Conservation (phyloP, 2,888 invertebrate genomes). For the Agrotis clavis region DNA sequence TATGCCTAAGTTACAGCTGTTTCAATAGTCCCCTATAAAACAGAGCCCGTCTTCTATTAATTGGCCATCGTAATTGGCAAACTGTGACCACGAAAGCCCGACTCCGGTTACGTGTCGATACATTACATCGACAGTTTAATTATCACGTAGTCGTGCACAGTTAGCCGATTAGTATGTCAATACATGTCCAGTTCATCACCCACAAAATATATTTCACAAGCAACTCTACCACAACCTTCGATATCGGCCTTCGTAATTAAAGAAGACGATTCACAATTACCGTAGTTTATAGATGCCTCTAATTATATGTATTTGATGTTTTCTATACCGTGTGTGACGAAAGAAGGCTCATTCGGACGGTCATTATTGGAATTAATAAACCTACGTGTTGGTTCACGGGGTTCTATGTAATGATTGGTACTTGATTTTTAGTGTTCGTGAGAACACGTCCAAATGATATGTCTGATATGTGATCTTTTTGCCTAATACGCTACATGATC, state of each 20-base stretch:
- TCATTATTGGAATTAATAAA: constrained; percentile 91
- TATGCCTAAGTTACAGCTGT: not conserved
- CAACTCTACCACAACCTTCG: constrained; percentile 75
- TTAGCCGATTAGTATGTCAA: constrained; percentile 61
- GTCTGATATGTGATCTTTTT: constrained; percentile 80
- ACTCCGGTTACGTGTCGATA: constrained; percentile 48
- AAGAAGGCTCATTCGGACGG: constrained; percentile 85
- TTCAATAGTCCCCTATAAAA: constrained; percentile 10
- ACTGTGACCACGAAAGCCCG: constrained; percentile 28
- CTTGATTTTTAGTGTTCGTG: constrained; percentile 88
- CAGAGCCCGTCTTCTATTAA: constrained; percentile 16
- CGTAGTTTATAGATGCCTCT: constrained; percentile 89
- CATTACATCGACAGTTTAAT: constrained; percentile 59
- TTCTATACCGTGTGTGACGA: constrained; percentile 89
- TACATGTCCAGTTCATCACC: constrained; percentile 59
- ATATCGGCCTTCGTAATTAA: constrained; percentile 88
- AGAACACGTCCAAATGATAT: constrained; percentile 87
- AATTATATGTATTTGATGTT: constrained; percentile 90
- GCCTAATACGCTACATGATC: constrained; percentile 77
- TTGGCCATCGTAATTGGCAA: constrained; percentile 31
- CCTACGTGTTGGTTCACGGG: constrained; percentile 90
- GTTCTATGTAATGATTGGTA: constrained; percentile 85
- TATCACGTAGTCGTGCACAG: constrained; percentile 51
- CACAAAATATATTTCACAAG: constrained; percentile 67
- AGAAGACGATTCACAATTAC: constrained; percentile 89